phyloP scores from a whole-genome alignment of 1,140 invertebrate genomes.

The Manduca sexta region DNA sequence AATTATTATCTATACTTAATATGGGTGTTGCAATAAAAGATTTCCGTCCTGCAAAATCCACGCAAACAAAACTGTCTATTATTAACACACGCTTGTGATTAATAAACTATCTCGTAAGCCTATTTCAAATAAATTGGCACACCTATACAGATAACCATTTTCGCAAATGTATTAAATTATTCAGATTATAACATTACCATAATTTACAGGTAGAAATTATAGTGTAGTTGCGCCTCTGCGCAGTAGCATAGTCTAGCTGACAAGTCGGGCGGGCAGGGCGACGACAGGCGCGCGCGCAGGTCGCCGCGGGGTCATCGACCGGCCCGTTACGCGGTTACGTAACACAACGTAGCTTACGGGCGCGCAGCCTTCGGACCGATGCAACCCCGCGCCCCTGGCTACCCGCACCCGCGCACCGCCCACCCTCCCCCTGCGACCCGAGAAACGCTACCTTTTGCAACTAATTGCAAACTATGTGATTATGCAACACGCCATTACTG shows the following conservation, averaged over 20 bases:
- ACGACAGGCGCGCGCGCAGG: constrained; percentile 60
- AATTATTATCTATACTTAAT: too few relatives aligned
- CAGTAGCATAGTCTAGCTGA: constrained; percentile 7
- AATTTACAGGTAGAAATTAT: background rate
- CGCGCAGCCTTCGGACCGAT: constrained; percentile 37
- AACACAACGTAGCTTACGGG: constrained; percentile 59
- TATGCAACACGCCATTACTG: constrained; percentile 1
- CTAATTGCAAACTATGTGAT: constrained; percentile 5
- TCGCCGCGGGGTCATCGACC: constrained; percentile 53
- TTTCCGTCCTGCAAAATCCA: too few relatives aligned
- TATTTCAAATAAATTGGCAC: too few relatives aligned
- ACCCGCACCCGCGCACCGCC: constrained; percentile 4
- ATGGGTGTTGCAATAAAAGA: too few relatives aligned
- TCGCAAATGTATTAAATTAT: too few relatives aligned
- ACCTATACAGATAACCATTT: too few relatives aligned
- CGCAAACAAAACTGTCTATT: too few relatives aligned
- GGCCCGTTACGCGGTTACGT: constrained; percentile 68
- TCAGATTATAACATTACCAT: background rate
- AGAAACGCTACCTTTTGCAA: constrained; percentile 1
- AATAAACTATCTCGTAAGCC: too few relatives aligned
- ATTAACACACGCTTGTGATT: too few relatives aligned
- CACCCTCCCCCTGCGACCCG: constrained; percentile 43
- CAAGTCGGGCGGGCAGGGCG: constrained; percentile 34
- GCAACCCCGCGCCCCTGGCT: constrained; percentile 1
- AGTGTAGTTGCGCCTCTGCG: background rate